A percentile compares a stretch with the other conserved stretches of the same genome.
These are phyloP conservation scores for Pachliopta kotzebuea DNA, from an alignment of 2,888 invertebrate genomes.

Conservation along the genomic window DNA sequence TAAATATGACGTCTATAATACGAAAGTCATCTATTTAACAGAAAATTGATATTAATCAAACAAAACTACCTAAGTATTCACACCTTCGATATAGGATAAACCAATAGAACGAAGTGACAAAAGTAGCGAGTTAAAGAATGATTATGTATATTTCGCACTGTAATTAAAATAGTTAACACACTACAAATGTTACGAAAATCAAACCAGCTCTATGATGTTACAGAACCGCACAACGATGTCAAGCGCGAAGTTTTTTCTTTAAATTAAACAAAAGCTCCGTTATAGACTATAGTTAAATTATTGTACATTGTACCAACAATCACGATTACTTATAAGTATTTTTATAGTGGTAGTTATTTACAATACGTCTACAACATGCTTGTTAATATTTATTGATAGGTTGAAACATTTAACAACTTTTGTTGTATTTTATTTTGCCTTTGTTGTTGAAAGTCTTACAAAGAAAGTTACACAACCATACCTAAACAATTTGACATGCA, in stretches of 20 bases:
- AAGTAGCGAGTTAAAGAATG: conserved; percentile 56
- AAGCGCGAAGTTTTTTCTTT: not conserved
- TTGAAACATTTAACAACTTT: too few relatives aligned
- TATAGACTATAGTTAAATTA: not conserved
- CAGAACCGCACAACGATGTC: conserved; percentile 3
- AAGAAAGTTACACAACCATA: too few relatives aligned
- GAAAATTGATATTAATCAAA: conserved; percentile 27
- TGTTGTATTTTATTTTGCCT: too few relatives aligned
- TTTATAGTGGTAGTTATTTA: not conserved
- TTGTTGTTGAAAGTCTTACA: too few relatives aligned
- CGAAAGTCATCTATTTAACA: conserved; percentile 7
- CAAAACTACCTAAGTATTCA: conserved; percentile 34
- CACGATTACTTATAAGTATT: not conserved
- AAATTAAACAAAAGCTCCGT: not conserved
- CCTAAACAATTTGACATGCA: too few relatives aligned
- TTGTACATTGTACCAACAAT: conserved; percentile 5
- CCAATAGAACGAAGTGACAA: conserved; percentile 44
- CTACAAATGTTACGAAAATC: conserved; percentile 41
- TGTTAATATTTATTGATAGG: too few relatives aligned
- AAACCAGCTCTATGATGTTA: conserved; percentile 18
- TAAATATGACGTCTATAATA: not conserved
- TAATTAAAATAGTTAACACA: conserved; percentile 57
- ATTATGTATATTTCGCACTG: conserved; percentile 54
- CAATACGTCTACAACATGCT: too few relatives aligned
- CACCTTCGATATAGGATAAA: conserved; percentile 43